These are phyloP conservation scores for Drosophila repleta DNA, from an alignment of 1,140 invertebrate species.

Conservation along the genomic window DNA sequence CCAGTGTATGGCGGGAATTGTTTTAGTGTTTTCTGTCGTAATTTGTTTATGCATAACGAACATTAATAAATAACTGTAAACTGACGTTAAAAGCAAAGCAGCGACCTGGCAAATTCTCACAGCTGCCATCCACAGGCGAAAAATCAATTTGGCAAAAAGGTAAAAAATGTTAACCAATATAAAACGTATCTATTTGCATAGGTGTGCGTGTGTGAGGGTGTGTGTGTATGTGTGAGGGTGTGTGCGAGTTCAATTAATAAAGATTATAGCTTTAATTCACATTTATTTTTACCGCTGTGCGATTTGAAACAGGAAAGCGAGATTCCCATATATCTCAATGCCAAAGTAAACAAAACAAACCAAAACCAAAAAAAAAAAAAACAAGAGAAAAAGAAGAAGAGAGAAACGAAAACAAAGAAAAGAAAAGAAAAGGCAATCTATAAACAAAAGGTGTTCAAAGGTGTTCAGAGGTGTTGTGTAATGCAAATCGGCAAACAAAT, in stretches of 20 bases:
- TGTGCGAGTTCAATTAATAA: constrained; percentile 14
- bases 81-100: constrained; percentile 56
- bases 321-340: constrained; percentile 29
- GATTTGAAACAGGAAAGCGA: constrained; percentile 6
- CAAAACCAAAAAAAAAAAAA: constrained; percentile 1
- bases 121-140: constrained; percentile 38
- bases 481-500: too few relatives aligned
- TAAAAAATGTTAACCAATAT: constrained; percentile 13
- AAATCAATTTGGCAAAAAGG: constrained; percentile 34
- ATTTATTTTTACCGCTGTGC: constrained; percentile 6
- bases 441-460: too few relatives aligned
- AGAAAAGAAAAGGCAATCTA: background rate
- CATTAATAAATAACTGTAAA: constrained; percentile 49
- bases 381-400: background rate
- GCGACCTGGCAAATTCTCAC: constrained; percentile 34
- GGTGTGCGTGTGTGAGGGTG: constrained; percentile 3
- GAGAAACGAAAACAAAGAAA: too few relatives aligned
- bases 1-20: constrained; percentile 6
- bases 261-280: constrained; percentile 9
- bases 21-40: constrained; percentile 6
- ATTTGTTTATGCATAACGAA: constrained; percentile 34
- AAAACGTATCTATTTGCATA: constrained; percentile 24
- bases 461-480: too few relatives aligned
- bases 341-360: constrained; percentile 57
- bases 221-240: constrained; percentile 6